phyloP scores from a whole-genome alignment of 2,113 vertebrate species.

The Cololabis saira region DNA sequence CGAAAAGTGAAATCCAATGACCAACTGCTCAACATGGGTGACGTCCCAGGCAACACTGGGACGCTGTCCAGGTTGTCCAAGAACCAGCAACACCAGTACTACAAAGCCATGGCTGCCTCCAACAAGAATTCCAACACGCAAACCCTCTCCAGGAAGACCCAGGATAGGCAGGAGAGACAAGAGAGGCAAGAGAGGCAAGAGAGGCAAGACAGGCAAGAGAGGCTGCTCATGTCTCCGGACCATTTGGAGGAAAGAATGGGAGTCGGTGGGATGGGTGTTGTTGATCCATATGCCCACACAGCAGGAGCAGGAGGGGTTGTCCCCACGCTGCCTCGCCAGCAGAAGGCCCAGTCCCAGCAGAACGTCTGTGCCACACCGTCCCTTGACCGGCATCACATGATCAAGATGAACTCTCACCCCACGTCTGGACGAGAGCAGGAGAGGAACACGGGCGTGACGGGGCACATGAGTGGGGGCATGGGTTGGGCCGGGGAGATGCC shows the following conservation, averaged over 20 bases:
- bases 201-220: constrained; percentile 53
- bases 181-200: constrained; percentile 81
- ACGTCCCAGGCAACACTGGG: constrained; percentile 79
- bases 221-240: constrained; percentile 89
- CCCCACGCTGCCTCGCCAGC: constrained; percentile 83
- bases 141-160: constrained; percentile 80
- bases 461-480: constrained; percentile 79
- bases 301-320: constrained; percentile 73
- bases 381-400: constrained; percentile 88
- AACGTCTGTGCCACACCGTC: constrained; percentile 87
- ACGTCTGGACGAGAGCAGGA: constrained; percentile 84
- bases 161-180: constrained; percentile 63
- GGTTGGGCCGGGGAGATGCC: constrained; percentile 78
- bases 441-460: constrained; percentile 69
- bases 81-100: constrained; percentile 86
- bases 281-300: constrained; percentile 74
- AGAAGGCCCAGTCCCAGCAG: constrained; percentile 88
- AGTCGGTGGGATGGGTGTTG: constrained; percentile 62
- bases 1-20: constrained; percentile 91
- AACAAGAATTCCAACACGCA: constrained; percentile 82
- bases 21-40: constrained; percentile 83
- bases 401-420: constrained; percentile 91
- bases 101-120: constrained; percentile 81
- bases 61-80: constrained; percentile 81
- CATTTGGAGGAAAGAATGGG: constrained; percentile 84